Percentiles rank a stretch among this genome's conserved stretches.
Evolutionary conservation across 2,797 vertebrate genomes (phyloP).

Genomic region (Vultur gryphus): DNA sequence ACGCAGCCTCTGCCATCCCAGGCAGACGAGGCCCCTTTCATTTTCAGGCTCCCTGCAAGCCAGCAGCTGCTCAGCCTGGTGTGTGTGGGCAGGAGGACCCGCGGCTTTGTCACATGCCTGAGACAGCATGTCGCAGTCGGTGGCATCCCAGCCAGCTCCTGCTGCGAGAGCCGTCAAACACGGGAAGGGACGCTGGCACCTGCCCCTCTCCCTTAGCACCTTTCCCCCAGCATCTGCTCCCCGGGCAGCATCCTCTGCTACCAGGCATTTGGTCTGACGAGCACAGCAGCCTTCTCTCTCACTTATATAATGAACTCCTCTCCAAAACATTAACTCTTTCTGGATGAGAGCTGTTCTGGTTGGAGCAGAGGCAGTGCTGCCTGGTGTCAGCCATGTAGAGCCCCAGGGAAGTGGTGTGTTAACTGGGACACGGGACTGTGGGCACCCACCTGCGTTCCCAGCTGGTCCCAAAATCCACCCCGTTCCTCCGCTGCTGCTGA

Average conservation of each 20-base stretch:
- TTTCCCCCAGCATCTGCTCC: background rate
- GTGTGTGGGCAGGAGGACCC: constrained; percentile 16
- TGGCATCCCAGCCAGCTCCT: background rate
- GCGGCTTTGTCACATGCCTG: constrained; percentile 13
- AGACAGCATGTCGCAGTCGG: background rate
- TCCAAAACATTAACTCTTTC: background rate
- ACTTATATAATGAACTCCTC: background rate
- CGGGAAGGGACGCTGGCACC: background rate
- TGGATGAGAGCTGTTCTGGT: background rate
- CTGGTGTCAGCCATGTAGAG: rapidly evolving
- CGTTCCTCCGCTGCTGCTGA: rapidly evolving
- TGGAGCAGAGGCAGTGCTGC: background rate
- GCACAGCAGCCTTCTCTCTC: background rate
- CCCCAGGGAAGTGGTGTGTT: rapidly evolving
- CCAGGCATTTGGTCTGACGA: background rate
- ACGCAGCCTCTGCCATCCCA: background rate
- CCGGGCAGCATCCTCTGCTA: background rate
- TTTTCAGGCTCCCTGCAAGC: background rate
- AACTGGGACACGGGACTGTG: rapidly evolving
- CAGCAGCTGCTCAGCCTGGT: background rate
- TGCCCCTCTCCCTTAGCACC: background rate
- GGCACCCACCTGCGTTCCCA: background rate
- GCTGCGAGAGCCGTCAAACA: background rate
- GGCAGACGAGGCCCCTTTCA: background rate
- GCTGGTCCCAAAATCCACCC: background rate